Evolutionary conservation across 2,888 invertebrate genomes (phyloP), one percentile per base, ranked within the genome.

Genomic region (Melinaea menophilus): DNA sequence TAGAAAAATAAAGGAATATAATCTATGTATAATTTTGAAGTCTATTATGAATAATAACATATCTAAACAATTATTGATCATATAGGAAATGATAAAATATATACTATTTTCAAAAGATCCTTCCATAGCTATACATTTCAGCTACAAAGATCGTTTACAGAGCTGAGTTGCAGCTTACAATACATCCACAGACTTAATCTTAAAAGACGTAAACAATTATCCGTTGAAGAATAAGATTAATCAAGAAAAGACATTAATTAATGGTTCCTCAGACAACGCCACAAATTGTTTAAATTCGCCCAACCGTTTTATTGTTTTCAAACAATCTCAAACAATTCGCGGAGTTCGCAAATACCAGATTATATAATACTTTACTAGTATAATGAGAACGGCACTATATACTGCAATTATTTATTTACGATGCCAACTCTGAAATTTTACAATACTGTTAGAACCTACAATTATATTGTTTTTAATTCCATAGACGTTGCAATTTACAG

Each of bases 241-340:
- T 84, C 80, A 83, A 81, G 80, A 84, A 82, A 83, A 82, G 82
- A 81, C 79, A 75, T 71, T 78, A 79, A 76, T 79, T 81, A 79
- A 79, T 79, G 79, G 78, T 77, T 72, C 22, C 22, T 22, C 22
- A 22, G 22, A 22, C 22, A 22, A 22, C 22, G 22, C 22, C 22
- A 22, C 22, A 22, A 22, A 22, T 22, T 22, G 22, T 22, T 22
- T 22, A 22, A 22, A 22, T 22, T 22, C 22, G 22, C 22, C 22
- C 22, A 22, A 22, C 22, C 22, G 22, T 22, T 22, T 22, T 22
- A 22, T 22, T 22, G 22, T 22, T 22, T 22, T 22, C 22, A 22
- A 22, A 22, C 22, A 22, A 1, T 22, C 22, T 22, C 22, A 22
- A 22, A 22, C 22, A 22, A 22, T 22, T 22, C 22, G 22, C 22